Conservation (phyloP, 2,797 vertebrate genomes). For the Anguilla marmorata region DNA sequence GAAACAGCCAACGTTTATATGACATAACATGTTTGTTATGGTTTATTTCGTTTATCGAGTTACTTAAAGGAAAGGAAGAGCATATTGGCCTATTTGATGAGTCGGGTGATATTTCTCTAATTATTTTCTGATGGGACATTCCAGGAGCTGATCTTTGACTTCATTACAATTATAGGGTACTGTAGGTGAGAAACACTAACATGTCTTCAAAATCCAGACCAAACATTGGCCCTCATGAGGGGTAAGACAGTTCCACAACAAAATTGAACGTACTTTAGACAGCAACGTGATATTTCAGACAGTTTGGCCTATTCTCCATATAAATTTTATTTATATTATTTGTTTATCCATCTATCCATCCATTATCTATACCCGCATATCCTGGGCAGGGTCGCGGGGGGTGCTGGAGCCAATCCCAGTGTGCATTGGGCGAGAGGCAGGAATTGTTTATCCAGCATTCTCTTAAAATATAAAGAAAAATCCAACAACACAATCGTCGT, state of each 20-base stretch:
- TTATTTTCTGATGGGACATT: conserved; percentile 41
- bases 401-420: too few species aligned
- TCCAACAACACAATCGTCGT: neutral
- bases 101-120: conserved; percentile 53
- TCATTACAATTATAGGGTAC: conserved; percentile 50
- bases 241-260: neutral
- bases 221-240: conserved; percentile 48
- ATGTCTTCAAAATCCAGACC: conserved; percentile 45
- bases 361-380: too few species aligned
- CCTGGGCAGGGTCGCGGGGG: too few species aligned
- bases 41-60: conserved; percentile 41
- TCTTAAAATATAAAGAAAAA: neutral
- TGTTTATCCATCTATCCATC: neutral
- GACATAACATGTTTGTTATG: conserved; percentile 46
- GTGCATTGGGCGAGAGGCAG: too few species aligned
- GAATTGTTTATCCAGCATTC: neutral
- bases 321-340: neutral
- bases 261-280: neutral
- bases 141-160: conserved; percentile 48
- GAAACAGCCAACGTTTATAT: conserved; percentile 57
- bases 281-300: neutral
- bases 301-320: neutral
- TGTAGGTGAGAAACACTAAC: conserved; percentile 55
- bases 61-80: conserved; percentile 37
- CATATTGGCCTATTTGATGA: conserved; percentile 44